Evolutionary conservation across 2,113 vertebrate species (phyloP).

Genomic region (Macrotus californicus): DNA sequence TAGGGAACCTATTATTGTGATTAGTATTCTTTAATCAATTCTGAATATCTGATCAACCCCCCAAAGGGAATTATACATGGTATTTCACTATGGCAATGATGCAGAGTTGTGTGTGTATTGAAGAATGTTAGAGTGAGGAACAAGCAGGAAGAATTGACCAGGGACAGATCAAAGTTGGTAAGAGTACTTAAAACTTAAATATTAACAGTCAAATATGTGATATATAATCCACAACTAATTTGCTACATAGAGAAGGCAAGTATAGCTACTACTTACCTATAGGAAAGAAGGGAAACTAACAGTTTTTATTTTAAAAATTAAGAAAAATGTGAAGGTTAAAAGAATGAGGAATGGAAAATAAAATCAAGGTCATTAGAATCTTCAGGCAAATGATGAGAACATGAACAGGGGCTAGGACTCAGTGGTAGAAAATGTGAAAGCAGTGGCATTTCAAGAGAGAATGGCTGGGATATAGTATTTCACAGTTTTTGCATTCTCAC

Average conservation of each 20-base stretch:
- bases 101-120: neutral
- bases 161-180: neutral
- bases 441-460: neutral
- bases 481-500: neutral
- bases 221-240: neutral
- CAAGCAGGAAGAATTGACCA: neutral
- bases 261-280: neutral
- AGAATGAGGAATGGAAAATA: neutral
- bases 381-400: neutral
- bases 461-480: neutral
- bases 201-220: neutral
- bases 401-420: neutral
- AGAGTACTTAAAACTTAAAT: neutral
- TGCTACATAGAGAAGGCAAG: neutral
- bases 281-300: neutral
- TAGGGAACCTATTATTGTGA: neutral
- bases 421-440: neutral
- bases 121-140: neutral
- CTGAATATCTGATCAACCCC: neutral
- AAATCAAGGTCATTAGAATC: neutral
- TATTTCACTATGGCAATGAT: neutral
- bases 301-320: neutral
- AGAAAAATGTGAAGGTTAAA: neutral
- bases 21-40: neutral
- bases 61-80: neutral